Base-by-base conservation (phyloP, 1,140 invertebrate species). In the Eriocheir sinensis region DNA sequence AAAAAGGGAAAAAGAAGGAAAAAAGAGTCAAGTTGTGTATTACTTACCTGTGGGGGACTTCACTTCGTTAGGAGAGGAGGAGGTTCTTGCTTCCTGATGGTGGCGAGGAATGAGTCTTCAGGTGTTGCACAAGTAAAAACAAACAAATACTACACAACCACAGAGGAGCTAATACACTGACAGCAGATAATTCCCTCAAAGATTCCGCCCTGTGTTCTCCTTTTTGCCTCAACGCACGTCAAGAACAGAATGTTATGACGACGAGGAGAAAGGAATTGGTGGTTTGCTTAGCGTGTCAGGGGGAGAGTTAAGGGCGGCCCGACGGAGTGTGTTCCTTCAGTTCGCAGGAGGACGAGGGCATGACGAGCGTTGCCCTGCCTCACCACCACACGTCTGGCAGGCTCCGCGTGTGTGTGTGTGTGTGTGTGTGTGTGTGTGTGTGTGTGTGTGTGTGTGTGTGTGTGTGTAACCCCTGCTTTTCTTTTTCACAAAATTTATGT, bases 401-500 rank as follows among this genome's bases (percentile, higher is more conserved):
- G 6, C 60, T 72, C 81, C 8, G 80, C 27, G 81, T 36, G 48
- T 36, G 44, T 53, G 30, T 30, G n/a, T 27, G 30, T 83, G 40
- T 44, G n/a, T 81, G n/a, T 92, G 38, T 81, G 72, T 92, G 91
- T 40, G 40, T 72, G 93, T 72, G 41, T 86, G 72, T 81, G 79
- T 91, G 72, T 90, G 88, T 90, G 93, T 90, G 89, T 90, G 93
- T 85, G 93, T 83, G 93, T 91, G 44, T 86, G 80, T 86, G 80
- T 81, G 89, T 86, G 90, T 53, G 83, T 91, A 92, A 94, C 90
- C 89, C 94, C 90, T 92, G 89, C 94, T 94, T 94, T 91, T 94
- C 93, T 94, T 91, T 94, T 92, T 94, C 89, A 94, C 94, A 86
- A 94, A 94, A 94, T 94, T 94, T 94, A 94, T 94, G 94, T 94